Percentiles rank a stretch among this genome's conserved stretches.
phyloP scores from a whole-genome alignment of 2,888 invertebrate species.

The Acleris sparsana region DNA sequence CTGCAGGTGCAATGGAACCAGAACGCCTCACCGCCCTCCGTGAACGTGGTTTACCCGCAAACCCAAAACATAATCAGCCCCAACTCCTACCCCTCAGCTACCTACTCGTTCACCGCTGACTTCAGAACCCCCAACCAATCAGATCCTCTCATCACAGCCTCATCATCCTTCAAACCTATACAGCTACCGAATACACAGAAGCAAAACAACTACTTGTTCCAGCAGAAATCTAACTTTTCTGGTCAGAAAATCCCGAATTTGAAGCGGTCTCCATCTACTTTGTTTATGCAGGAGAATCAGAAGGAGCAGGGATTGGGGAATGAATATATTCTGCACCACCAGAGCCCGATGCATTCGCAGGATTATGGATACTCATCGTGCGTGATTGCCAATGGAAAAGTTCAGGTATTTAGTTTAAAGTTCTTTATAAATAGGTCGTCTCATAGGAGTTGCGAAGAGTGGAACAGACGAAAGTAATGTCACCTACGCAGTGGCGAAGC shows the following conservation, averaged over 20 bases:
- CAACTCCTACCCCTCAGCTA: slow-evolving; percentile 87
- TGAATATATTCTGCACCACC: slow-evolving; percentile 69
- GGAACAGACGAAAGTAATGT: no score
- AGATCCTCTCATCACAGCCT: slow-evolving; percentile 80
- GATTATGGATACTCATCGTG: slow-evolving; percentile 72
- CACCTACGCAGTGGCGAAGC: no score
- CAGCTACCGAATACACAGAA: slow-evolving; percentile 75
- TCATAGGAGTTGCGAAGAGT: no score
- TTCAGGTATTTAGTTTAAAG: slow-evolving; percentile 55
- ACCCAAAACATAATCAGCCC: slow-evolving; percentile 86
- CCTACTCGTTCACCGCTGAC: slow-evolving; percentile 93
- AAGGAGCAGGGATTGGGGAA: slow-evolving; percentile 66
- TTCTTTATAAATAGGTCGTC: not conserved
- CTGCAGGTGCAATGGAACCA: slow-evolving; percentile 90
- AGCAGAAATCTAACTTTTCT: slow-evolving; percentile 68
- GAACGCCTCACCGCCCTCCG: slow-evolving; percentile 84
- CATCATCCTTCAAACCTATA: slow-evolving; percentile 83
- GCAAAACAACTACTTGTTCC: slow-evolving; percentile 72
- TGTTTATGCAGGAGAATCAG: slow-evolving; percentile 63
- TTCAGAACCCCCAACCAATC: slow-evolving; percentile 87
- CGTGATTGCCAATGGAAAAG: slow-evolving; percentile 67
- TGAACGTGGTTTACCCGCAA: slow-evolving; percentile 86
- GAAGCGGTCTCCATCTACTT: slow-evolving; percentile 74
- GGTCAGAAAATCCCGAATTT: slow-evolving; percentile 60
- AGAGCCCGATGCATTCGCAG: slow-evolving; percentile 68